Evolutionary conservation across 2,888 invertebrate species (phyloP).

Genomic region (Calameuta idolon): DNA sequence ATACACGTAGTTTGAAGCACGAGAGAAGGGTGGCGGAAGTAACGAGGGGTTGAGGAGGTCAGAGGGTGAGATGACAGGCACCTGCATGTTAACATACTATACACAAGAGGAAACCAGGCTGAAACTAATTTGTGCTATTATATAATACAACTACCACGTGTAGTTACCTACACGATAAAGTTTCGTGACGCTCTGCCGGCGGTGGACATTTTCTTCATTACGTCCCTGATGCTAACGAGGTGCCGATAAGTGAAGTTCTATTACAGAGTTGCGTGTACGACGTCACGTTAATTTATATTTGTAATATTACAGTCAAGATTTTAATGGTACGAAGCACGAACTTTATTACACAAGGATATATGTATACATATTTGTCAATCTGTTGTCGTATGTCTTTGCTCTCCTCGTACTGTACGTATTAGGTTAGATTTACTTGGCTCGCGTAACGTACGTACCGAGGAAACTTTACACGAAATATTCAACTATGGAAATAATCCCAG

Average conservation of each 20-base stretch:
- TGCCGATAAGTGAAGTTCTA: neutral
- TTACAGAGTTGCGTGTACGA: neutral
- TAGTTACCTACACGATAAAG: neutral
- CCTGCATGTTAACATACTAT: neutral
- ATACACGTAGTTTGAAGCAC: neutral
- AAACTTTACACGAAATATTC: neutral
- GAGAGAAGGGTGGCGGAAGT: neutral
- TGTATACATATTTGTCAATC: no score
- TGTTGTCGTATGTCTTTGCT: neutral
- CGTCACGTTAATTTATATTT: neutral
- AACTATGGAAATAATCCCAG: neutral
- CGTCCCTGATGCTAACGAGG: neutral
- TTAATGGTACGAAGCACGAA: neutral
- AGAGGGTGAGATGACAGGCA: neutral
- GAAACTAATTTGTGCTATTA: neutral
- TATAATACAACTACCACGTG: neutral
- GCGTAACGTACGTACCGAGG: neutral
- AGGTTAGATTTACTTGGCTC: neutral
- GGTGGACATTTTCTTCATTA: neutral
- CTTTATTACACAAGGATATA: neutral
- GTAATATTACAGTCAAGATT: neutral
- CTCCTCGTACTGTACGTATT: neutral
- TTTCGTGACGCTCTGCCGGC: neutral
- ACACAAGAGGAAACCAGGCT: neutral
- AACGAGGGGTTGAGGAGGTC: neutral